phyloP scores from a whole-genome alignment of 2,113 vertebrate genomes.

The Osmerus mordax region DNA sequence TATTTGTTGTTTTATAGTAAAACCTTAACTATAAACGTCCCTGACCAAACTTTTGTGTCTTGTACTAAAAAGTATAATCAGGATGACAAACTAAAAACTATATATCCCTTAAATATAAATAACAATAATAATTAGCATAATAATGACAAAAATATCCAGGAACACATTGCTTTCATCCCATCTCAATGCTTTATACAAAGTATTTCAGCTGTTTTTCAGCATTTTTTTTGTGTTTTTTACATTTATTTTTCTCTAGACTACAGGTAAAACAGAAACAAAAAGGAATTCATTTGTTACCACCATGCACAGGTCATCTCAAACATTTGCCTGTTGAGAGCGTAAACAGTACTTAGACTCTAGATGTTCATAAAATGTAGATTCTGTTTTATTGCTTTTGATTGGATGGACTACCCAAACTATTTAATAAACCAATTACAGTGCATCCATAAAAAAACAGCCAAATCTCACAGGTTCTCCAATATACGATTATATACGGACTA shows the following conservation, averaged over 20 bases:
- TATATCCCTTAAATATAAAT: constrained; percentile 83
- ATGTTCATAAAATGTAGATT: constrained; percentile 34
- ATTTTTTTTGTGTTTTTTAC: neutral
- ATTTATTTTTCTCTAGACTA: constrained; percentile 4
- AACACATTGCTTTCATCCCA: constrained; percentile 59
- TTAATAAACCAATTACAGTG: constrained; percentile 47
- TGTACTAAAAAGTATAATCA: constrained; percentile 52
- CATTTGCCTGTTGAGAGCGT: constrained; percentile 45
- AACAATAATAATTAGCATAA: constrained; percentile 65
- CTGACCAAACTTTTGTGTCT: constrained; percentile 67
- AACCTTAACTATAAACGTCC: constrained; percentile 65
- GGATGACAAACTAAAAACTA: constrained; percentile 73
- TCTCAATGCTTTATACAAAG: constrained; percentile 59
- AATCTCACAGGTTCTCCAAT: constrained; percentile 44
- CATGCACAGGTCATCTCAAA: constrained; percentile 47
- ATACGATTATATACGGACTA: constrained; percentile 30
- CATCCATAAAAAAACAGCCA: constrained; percentile 43
- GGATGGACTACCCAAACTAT: constrained; percentile 44
- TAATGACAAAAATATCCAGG: constrained; percentile 63
- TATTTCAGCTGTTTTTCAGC: constrained; percentile 42
- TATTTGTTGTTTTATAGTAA: constrained; percentile 60
- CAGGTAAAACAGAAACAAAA: constrained; percentile 41
- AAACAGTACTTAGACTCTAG: constrained; percentile 57
- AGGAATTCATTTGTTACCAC: constrained; percentile 37
- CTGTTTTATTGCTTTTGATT: constrained; percentile 68